Evolutionary conservation across 2,797 vertebrate species (phyloP).

Genomic region (Sciurus carolinensis): DNA sequence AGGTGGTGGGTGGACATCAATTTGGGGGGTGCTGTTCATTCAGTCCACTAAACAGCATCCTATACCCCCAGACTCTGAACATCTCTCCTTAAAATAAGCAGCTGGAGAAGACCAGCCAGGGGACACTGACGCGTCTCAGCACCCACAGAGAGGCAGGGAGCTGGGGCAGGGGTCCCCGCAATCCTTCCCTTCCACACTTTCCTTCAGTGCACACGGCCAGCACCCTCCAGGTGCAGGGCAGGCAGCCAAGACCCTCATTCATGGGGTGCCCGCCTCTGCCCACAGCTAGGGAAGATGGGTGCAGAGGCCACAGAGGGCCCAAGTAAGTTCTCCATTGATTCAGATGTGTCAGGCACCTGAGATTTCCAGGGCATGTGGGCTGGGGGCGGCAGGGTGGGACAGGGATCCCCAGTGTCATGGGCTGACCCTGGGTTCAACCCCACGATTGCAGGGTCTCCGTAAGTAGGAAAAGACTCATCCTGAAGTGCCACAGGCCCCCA

Average conservation of each 20-base stretch:
- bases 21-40: not conserved
- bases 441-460: accelerated
- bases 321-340: not conserved
- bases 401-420: not conserved
- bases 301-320: not conserved
- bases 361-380: no score
- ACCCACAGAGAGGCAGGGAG: not conserved
- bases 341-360: not conserved
- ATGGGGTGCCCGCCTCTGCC: not conserved
- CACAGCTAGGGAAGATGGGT: no score
- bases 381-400: no score
- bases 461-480: accelerated
- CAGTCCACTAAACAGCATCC: not conserved
- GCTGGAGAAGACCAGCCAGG: not conserved
- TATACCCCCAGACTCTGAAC: accelerated
- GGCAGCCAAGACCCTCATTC: not conserved
- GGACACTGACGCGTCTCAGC: accelerated
- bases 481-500: accelerated
- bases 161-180: not conserved
- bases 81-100: not conserved
- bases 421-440: no score
- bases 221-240: not conserved
- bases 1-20: not conserved
- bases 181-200: not conserved
- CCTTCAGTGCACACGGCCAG: not conserved